phyloP scores from a whole-genome alignment of 2,888 invertebrate genomes.

The Stenodema calcarata region DNA sequence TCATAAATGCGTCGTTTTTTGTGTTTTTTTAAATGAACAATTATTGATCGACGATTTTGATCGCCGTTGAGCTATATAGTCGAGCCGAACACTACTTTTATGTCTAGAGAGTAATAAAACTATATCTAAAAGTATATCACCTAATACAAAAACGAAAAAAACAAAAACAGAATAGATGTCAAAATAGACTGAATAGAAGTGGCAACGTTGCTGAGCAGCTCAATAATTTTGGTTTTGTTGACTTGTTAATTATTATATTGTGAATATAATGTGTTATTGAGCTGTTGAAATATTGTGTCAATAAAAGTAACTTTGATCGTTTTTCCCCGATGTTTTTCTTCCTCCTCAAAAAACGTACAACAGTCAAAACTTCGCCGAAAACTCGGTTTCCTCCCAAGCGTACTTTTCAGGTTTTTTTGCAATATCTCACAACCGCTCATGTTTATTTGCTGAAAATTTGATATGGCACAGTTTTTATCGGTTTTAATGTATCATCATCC shows the following conservation, averaged over 20 bases:
- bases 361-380: too few species aligned
- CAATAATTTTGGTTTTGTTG: not conserved
- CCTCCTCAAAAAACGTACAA: too few species aligned
- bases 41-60: not conserved
- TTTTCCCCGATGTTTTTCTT: not conserved
- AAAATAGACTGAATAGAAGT: conserved; percentile 14
- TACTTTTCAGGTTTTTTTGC: too few species aligned
- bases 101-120: not conserved
- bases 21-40: not conserved
- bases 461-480: too few species aligned
- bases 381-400: too few species aligned
- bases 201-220: not conserved
- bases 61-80: not conserved
- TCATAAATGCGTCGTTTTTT: not conserved
- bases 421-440: too few species aligned
- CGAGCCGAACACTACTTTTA: not conserved
- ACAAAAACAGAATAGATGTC: not conserved
- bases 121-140: not conserved
- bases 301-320: conserved; percentile 7
- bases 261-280: conserved; percentile 9
- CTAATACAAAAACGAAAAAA: not conserved
- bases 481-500: too few species aligned
- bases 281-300: conserved; percentile 28
- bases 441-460: too few species aligned
- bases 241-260: conserved; percentile 17